Evolutionary conservation across 2,797 vertebrate genomes (phyloP).

Genomic region (Hydrocynus forskahlii): DNA sequence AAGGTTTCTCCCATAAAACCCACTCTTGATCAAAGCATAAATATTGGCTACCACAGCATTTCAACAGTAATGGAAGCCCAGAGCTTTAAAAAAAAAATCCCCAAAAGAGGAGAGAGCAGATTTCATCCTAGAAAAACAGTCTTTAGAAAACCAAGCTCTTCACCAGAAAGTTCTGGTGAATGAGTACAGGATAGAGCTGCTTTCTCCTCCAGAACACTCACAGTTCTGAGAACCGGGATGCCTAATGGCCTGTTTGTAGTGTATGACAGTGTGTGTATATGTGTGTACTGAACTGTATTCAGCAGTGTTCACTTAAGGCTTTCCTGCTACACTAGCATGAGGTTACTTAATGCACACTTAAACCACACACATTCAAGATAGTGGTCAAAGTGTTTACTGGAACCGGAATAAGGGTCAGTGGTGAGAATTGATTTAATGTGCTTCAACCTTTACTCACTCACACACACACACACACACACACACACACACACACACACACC

Average conservation of each 20-base stretch:
- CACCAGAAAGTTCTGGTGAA: background rate
- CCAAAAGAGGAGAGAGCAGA: background rate
- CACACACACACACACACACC: too few relatives aligned
- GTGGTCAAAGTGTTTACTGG: too few relatives aligned
- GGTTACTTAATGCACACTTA: too few relatives aligned
- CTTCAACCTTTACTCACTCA: too few relatives aligned
- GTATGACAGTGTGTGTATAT: background rate
- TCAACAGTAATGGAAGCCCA: slow-evolving; percentile 25
- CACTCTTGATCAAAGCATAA: too few relatives aligned
- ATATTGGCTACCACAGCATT: slow-evolving; percentile 6
- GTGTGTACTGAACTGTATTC: background rate
- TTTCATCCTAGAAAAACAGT: background rate
- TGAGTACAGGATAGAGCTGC: background rate
- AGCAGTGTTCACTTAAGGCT: background rate
- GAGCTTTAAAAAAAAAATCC: background rate
- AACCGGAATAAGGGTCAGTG: too few relatives aligned
- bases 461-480: too few relatives aligned
- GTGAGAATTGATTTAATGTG: too few relatives aligned
- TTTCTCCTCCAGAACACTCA: background rate
- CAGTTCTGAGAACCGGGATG: background rate
- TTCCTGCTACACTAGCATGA: too few relatives aligned
- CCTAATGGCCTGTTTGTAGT: background rate
- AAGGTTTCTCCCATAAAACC: slow-evolving; percentile 4
- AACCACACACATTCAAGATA: too few relatives aligned
- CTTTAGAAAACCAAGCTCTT: background rate